phyloP scores from a whole-genome alignment of 2,888 invertebrate genomes.

The Pherbina coryleti region DNA sequence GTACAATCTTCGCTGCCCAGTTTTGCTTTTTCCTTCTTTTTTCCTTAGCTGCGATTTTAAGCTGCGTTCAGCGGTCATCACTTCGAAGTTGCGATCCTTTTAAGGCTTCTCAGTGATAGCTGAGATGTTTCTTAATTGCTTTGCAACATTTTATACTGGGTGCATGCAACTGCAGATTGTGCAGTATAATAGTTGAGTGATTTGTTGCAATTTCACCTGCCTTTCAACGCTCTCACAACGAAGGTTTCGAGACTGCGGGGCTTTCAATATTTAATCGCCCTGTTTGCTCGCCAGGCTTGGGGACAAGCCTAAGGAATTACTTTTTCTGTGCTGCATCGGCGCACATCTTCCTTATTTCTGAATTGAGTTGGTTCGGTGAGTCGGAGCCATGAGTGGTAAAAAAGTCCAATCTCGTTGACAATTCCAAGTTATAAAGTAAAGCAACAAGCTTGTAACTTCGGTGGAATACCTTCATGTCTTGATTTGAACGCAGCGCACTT shows the following conservation, averaged over 20 bases:
- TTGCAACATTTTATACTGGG: constrained; percentile 25
- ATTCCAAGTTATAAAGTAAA: constrained; percentile 10
- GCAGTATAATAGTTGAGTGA: neutral
- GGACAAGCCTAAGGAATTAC: constrained; percentile 6
- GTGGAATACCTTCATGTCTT: constrained; percentile 17
- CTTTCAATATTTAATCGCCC: neutral
- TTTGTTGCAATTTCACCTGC: too few species aligned
- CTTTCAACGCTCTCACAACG: too few species aligned
- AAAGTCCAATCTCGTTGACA: constrained; percentile 29
- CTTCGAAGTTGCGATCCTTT: constrained; percentile 30
- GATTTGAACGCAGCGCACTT: neutral
- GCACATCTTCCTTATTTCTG: constrained; percentile 25
- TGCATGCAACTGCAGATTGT: neutral
- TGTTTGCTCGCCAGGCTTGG: neutral
- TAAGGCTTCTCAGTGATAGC: constrained; percentile 30
- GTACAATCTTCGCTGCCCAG: neutral
- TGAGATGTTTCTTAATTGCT: constrained; percentile 37
- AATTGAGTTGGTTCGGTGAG: neutral
- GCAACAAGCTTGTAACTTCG: neutral
- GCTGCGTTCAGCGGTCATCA: constrained; percentile 25
- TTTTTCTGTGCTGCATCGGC: neutral
- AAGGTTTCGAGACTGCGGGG: too few species aligned
- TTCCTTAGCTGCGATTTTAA: constrained; percentile 4
- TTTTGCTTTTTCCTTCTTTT: neutral
- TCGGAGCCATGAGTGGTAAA: neutral